phyloP scores from a whole-genome alignment of 2,113 vertebrate genomes.

The Hemiscyllium ocellatum region DNA sequence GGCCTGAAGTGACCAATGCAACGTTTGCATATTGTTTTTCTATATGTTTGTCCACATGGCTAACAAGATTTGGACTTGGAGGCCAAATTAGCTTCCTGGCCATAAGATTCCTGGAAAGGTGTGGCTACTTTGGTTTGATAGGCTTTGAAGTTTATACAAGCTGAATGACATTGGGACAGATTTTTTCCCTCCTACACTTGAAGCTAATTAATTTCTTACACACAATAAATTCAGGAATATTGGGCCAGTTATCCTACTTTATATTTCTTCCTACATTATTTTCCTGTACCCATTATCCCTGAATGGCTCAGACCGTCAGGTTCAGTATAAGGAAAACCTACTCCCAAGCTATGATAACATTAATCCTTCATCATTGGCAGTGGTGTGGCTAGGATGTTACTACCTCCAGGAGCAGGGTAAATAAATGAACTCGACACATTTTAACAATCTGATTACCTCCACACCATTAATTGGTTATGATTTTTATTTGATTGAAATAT shows the following conservation, averaged over 20 bases:
- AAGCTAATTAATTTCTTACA: background rate
- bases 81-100: background rate
- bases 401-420: conserved; percentile 20
- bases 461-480: background rate
- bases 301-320: background rate
- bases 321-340: background rate
- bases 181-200: background rate
- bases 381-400: conserved; percentile 18
- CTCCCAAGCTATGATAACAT: background rate
- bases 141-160: conserved; percentile 12
- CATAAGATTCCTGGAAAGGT: background rate
- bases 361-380: conserved; percentile 10
- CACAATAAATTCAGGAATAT: background rate
- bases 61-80: background rate
- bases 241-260: background rate
- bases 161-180: background rate
- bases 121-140: background rate
- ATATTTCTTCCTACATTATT: no score
- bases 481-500: conserved; percentile 2
- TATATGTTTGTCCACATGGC: background rate
- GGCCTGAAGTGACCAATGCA: conserved; percentile 36
- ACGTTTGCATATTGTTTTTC: background rate
- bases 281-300: background rate
- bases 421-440: conserved; percentile 1
- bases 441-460: conserved; percentile 35